Evolutionary conservation across 1,140 invertebrate species (phyloP).

Genomic region (Dolichoris vasculosae): DNA sequence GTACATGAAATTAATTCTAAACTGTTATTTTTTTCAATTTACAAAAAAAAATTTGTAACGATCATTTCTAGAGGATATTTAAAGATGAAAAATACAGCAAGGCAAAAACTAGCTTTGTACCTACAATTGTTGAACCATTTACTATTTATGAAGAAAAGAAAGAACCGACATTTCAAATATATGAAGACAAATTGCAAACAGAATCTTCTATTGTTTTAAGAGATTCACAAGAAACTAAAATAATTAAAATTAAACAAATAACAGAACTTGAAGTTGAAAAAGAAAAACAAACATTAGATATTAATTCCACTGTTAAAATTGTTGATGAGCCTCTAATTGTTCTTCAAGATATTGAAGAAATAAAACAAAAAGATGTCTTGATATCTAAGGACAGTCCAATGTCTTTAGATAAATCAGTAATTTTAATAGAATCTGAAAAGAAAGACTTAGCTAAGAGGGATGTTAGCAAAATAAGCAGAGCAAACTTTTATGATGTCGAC

Average conservation of each 20-base stretch:
- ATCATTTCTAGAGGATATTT: constrained; percentile 62
- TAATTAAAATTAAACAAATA: constrained; percentile 72
- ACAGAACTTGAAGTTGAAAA: constrained; percentile 59
- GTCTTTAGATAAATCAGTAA: constrained; percentile 72
- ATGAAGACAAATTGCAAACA: constrained; percentile 79
- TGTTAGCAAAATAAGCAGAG: constrained; percentile 64
- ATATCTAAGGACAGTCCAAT: constrained; percentile 67
- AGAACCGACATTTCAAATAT: constrained; percentile 78
- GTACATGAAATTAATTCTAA: neutral
- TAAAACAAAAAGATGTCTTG: constrained; percentile 45
- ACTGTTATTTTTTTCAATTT: neutral
- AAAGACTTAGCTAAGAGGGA: constrained; percentile 63
- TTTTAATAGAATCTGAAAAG: constrained; percentile 61
- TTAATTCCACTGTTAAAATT: constrained; percentile 67
- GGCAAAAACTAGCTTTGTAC: constrained; percentile 58
- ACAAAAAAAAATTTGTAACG: neutral
- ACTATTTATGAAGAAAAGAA: constrained; percentile 73
- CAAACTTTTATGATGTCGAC: constrained; percentile 80
- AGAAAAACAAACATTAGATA: constrained; percentile 70
- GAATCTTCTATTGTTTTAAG: constrained; percentile 69
- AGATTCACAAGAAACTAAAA: constrained; percentile 65
- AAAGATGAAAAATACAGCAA: constrained; percentile 73
- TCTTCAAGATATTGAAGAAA: constrained; percentile 60
- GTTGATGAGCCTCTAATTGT: constrained; percentile 52
- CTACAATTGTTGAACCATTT: constrained; percentile 72